Percentiles rank a stretch among this genome's conserved stretches.
Evolutionary conservation across 1,140 invertebrate genomes (phyloP).

Genomic region (Hyposmocoma kahamanoa): DNA sequence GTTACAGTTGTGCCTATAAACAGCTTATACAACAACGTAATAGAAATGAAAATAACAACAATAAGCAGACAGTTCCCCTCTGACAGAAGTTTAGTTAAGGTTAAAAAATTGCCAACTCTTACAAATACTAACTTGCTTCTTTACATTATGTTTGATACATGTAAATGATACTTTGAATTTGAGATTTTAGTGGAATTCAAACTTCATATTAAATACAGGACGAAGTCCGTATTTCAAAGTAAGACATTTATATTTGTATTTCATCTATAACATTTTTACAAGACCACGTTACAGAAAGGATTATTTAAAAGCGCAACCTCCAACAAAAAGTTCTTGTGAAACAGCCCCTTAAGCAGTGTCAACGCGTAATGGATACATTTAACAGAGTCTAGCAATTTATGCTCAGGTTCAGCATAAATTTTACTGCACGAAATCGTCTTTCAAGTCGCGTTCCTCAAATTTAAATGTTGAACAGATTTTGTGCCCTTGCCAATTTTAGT

Average conservation of each 20-base stretch:
- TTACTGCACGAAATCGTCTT: constrained; percentile 28
- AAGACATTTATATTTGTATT: neutral
- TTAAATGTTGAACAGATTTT: constrained; percentile 12
- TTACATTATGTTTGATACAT: too few relatives aligned
- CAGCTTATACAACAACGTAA: too few relatives aligned
- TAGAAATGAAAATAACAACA: too few relatives aligned
- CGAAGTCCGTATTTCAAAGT: too few relatives aligned
- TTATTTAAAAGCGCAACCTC: neutral
- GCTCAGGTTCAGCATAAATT: constrained; percentile 46
- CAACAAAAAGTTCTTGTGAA: neutral
- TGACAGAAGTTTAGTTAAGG: too few relatives aligned
- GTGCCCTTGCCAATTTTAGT: neutral
- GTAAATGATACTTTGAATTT: too few relatives aligned
- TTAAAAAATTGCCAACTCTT: too few relatives aligned
- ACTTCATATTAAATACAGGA: too few relatives aligned
- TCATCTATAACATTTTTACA: neutral
- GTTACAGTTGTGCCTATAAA: too few relatives aligned
- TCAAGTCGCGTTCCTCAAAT: constrained; percentile 24
- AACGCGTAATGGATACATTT: constrained; percentile 61
- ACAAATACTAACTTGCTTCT: too few relatives aligned
- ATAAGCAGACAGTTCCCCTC: too few relatives aligned
- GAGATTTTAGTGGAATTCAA: too few relatives aligned
- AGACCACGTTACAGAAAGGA: neutral
- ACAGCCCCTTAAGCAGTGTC: constrained; percentile 16
- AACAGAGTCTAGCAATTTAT: constrained; percentile 53